phyloP scores from a whole-genome alignment of 30 jellyfish, hydroid and myxozoan genomes.

The Turritopsis rubra region DNA sequence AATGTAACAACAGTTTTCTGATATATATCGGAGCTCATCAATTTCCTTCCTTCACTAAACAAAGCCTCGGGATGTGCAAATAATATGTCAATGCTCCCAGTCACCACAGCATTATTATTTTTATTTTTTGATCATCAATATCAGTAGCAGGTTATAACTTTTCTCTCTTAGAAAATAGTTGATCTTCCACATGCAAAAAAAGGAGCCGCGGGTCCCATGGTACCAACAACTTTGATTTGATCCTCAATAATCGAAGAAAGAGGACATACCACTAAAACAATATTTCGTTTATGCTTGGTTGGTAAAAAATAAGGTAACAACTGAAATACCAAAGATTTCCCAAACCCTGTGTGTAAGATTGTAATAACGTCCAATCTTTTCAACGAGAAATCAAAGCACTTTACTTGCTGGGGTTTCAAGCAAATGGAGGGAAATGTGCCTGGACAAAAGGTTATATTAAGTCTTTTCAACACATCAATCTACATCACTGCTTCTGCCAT shows the following conservation, averaged over 20 bases:
- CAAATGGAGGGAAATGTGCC: background rate
- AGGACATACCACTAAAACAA: background rate
- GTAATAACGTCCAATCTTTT: background rate
- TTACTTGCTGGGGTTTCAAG: background rate
- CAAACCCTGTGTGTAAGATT: background rate
- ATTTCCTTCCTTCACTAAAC: background rate
- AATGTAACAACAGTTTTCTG: background rate
- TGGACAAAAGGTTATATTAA: background rate
- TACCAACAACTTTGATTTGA: background rate
- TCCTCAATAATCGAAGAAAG: background rate
- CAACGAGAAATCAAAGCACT: background rate
- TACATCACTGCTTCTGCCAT: background rate
- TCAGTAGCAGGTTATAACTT: background rate
- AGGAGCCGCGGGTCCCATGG: background rate
- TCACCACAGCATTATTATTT: background rate
- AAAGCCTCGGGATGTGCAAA: background rate
- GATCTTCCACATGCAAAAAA: background rate
- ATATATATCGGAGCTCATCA: background rate
- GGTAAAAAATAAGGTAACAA: background rate
- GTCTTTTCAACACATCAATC: background rate
- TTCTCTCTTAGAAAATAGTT: background rate
- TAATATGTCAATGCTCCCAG: background rate
- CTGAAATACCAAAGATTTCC: background rate
- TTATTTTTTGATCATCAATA: background rate
- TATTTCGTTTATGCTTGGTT: background rate